Base-by-base conservation (phyloP, 2,797 vertebrate species). In the Halcyon chelicuti region DNA sequence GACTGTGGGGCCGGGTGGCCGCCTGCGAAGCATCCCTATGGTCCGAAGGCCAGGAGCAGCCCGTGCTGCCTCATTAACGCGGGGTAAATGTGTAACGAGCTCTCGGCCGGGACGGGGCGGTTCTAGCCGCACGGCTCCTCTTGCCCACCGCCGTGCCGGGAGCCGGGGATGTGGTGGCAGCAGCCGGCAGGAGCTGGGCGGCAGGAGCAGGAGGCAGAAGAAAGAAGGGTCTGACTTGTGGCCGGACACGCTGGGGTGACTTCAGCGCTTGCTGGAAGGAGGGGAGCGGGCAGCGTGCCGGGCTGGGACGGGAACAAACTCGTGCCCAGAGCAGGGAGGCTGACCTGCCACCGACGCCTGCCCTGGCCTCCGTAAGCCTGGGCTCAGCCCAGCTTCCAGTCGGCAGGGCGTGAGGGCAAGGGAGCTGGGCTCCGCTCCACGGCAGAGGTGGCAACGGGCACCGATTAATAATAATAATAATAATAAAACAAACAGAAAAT, bases 51-150 rank as follows among this genome's bases (percentile, higher is more conserved):
- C 52, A 1, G 73, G 42, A 85, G 35, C 65, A 26, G 72, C 28
- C 37, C 1, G 68, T 21, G 79, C 33, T 3, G 61, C 72, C 90
- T 93, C 94, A 92, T 94, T 95, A 93, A 63, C 2, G 1, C 2
- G 1, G 44, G 49, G 92, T 95, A 92, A 96, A 96, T 95, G 65
- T 86, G 76, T 94, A 96, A 96, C 83, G 7, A 86, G 49, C 22
- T 58, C 75, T 33, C 3, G 1, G 78, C 72, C 5, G 12, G 26
- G 51, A 49, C 0, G 1, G n/a, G 47, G 88, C 6, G 0, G 68
- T 88, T 94, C 4, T 37, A 93, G 57, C 57, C 4, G 35, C 85
- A 54, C 2, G 14, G 75, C 18, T 73, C 23, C 40, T 71, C 70
- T 63, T 3, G 3, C 49, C 40, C 40, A 35, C 21, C 2, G 3